Evolutionary conservation across 2,113 vertebrate genomes (phyloP), one percentile per base, ranked within the genome.

Genomic region (Poecilia latipinna): DNA sequence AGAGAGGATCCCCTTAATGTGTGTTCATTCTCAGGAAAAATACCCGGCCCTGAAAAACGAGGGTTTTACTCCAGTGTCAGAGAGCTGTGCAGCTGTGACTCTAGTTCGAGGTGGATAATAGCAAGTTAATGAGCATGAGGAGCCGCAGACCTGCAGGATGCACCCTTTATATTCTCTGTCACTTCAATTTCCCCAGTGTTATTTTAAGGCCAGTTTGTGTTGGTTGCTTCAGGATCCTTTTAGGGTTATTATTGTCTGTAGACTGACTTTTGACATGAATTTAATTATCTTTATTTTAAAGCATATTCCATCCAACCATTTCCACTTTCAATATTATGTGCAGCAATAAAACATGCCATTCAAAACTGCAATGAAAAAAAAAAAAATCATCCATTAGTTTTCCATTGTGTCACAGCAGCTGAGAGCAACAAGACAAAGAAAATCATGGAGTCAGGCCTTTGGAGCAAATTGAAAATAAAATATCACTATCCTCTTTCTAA

Each of bases 391-490:
- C 24, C 10, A 3, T 57, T 8, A 57, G 51, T 57, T 57, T n/a
- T 57, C 51, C 17, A 57, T 57, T 24, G 7, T 57, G 51, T 57
- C 51, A 57, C 51, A 10, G 51, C 51, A 57, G 8, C 51, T 57
- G 51, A n/a, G 24, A n/a, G 22, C 51, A 57, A 57, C 24, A 57
- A 57, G 17, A 54, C 6, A 2, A 57, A 57, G 24, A 57, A 57
- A 22, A 57, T 57, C 2, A 10, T 54, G 3, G 22, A 54, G 51
- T 57, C 19, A 10, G 22, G 22, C 51, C 51, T 57, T n/a, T n/a
- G 2, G 22, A 57, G 51, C 51, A 24, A 67, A 88, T 75, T 82
- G 84, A 88, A 85, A 79, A 37, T 74, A 78, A 86, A 74, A 79
- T 72, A 82, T 83, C 54, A 71, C 66, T 66, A 61, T 78, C 75